Evolutionary conservation across 2,888 invertebrate genomes (phyloP).

Genomic region (Chrysina gloriosa): DNA sequence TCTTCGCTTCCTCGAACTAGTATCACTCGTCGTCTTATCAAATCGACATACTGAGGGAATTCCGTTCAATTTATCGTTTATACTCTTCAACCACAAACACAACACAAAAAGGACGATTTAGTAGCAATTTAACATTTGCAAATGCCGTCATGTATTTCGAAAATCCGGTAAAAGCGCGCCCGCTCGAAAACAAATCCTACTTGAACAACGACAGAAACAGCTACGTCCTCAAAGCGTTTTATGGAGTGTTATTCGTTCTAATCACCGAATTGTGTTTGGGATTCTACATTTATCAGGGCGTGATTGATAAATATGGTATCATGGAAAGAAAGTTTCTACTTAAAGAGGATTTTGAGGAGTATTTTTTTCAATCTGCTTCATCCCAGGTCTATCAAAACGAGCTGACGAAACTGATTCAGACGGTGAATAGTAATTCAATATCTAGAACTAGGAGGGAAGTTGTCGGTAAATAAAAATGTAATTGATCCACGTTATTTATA

Average conservation of each 20-base stretch:
- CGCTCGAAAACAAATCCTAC: background rate
- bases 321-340: constrained; percentile 8
- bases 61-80: background rate
- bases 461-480: background rate
- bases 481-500: background rate
- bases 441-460: background rate
- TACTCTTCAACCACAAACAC: background rate
- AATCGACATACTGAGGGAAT: background rate
- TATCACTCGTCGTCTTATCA: background rate
- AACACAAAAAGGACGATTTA: too few relatives aligned
- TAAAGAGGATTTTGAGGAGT: constrained; percentile 4
- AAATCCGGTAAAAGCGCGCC: background rate
- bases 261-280: constrained; percentile 15
- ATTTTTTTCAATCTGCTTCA: background rate
- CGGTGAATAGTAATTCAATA: background rate
- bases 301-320: background rate
- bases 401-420: background rate
- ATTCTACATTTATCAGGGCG: background rate
- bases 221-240: constrained; percentile 1
- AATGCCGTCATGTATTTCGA: background rate
- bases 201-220: background rate
- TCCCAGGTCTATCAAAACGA: background rate
- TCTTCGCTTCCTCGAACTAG: background rate
- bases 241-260: constrained; percentile 2
- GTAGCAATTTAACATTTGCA: background rate